Conservation (phyloP, 1,140 invertebrate genomes). For the Olivierus martensii region DNA sequence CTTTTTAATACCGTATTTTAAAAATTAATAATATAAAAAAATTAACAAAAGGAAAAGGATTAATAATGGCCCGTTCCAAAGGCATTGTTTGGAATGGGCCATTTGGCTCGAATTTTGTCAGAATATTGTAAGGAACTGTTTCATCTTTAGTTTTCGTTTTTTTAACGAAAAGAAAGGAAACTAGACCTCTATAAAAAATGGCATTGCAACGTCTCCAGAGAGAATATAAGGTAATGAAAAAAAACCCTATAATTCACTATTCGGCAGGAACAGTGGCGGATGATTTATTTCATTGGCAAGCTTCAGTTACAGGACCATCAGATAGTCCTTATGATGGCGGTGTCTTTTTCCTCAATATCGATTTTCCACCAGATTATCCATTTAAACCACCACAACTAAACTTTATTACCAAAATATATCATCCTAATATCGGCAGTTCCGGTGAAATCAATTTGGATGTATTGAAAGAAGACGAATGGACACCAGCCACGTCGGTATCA, state of each 20-base stretch:
- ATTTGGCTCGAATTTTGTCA: no score
- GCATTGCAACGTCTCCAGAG: no score
- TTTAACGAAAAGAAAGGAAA: no score
- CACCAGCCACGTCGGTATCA: conserved; percentile 2
- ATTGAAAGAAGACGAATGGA: conserved; percentile 3
- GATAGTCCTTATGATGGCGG: conserved; percentile 97
- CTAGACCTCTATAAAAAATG: no score
- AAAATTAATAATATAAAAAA: no score
- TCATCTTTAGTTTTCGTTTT: no score
- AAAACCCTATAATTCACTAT: conserved; percentile 19
- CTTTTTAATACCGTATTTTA: no score
- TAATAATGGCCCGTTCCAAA: no score
- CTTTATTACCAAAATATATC: conserved; percentile 98
- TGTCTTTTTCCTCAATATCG: conserved; percentile 93
- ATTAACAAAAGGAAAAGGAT: no score
- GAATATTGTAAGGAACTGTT: no score
- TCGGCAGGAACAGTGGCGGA: conserved; percentile 20
- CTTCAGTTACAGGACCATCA: conserved; percentile 39
- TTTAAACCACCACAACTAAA: conserved; percentile 94
- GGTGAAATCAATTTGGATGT: conserved; percentile 35
- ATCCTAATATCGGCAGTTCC: conserved; percentile 98
- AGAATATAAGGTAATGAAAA: no score
- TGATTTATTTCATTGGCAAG: conserved; percentile 20
- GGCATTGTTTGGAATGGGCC: no score
- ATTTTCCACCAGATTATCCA: conserved; percentile 96